phyloP scores from a whole-genome alignment of 2,888 invertebrate species.

The Ernsta delagoae region DNA sequence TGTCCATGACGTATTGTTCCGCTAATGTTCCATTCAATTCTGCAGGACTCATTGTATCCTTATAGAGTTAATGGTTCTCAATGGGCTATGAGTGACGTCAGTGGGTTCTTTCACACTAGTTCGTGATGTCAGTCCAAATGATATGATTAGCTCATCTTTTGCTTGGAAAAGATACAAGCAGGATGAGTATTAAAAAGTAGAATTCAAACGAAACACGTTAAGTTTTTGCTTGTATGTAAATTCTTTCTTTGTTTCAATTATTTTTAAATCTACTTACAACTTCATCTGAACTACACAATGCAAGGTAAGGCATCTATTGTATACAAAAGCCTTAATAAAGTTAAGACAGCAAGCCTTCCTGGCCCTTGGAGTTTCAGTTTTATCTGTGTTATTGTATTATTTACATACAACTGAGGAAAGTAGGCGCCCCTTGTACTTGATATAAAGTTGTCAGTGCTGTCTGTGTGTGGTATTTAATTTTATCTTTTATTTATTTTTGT shows the following conservation, averaged over 20 bases:
- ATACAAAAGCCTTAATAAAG: background rate
- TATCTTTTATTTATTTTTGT: no score
- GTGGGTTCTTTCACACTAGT: no score
- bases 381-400: slow-evolving; percentile 11
- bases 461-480: background rate
- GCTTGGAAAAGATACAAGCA: no score
- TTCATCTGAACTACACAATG: background rate
- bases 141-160: no score
- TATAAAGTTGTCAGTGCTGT: background rate
- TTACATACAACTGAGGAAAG: slow-evolving; percentile 8
- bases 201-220: no score
- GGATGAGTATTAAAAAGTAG: no score
- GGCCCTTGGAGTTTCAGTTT: background rate
- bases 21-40: background rate
- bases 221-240: background rate
- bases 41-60: background rate
- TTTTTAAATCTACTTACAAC: background rate
- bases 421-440: background rate
- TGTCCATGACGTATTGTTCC: background rate
- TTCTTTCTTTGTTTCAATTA: background rate
- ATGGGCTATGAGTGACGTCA: background rate
- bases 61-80: background rate
- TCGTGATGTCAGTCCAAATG: no score
- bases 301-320: background rate
- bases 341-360: slow-evolving; percentile 1